Conservation (phyloP, 1,140 invertebrate species). For the Nomia melanderi region DNA sequence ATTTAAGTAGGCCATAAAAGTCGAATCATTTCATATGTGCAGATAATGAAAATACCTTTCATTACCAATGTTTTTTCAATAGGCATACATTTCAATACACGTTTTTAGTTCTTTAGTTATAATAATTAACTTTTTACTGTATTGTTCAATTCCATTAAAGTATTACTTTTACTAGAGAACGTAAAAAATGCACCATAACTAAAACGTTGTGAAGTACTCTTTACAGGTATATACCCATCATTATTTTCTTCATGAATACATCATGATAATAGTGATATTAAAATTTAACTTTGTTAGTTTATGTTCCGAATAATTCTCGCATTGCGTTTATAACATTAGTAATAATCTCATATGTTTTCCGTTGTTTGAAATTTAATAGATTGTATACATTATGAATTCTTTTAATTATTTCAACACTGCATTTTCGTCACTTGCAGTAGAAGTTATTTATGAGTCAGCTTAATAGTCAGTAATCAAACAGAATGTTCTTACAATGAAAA, state of each 20-base stretch:
- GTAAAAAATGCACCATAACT: constrained; percentile 19
- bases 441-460: background rate
- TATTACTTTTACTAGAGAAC: constrained; percentile 10
- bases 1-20: background rate
- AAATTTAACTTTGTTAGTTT: background rate
- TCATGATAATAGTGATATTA: background rate
- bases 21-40: constrained; percentile 1
- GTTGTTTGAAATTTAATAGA: background rate
- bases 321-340: background rate
- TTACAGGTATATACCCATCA: background rate
- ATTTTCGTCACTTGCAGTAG: no score
- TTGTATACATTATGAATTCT: no score
- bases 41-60: constrained; percentile 10
- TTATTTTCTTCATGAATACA: background rate
- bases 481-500: background rate
- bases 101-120: background rate
- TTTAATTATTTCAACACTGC: no score
- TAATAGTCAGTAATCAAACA: background rate
- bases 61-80: background rate
- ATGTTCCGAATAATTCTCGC: background rate
- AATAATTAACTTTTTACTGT: background rate
- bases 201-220: background rate
- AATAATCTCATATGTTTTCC: background rate
- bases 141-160: background rate
- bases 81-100: constrained; percentile 2